These are phyloP conservation scores for Micropoecilia bifurca DNA, from an alignment of 2,797 vertebrate species.

Conservation along the genomic window DNA sequence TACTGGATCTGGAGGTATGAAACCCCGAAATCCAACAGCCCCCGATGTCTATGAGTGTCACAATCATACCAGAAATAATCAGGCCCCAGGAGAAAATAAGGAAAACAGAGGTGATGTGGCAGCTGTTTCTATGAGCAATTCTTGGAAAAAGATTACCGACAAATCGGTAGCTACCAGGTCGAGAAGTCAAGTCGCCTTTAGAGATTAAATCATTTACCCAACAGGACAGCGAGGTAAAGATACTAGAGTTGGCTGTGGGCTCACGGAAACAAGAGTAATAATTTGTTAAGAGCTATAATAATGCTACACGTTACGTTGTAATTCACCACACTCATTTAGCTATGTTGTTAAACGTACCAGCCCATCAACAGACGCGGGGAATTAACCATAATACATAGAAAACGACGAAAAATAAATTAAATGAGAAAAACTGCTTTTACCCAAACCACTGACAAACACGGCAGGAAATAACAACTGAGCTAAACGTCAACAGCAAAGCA, in stretches of 20 bases:
- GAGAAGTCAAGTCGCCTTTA: constrained; percentile 38
- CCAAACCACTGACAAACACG: constrained; percentile 46
- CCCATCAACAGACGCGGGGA: neutral
- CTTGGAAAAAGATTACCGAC: constrained; percentile 50
- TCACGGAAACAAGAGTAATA: neutral
- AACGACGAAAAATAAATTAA: accelerated
- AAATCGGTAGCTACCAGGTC: constrained; percentile 33
- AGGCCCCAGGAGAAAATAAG: neutral
- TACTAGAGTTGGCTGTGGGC: too few species aligned
- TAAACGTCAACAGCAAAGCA: constrained; percentile 70
- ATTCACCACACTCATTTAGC: constrained; percentile 16
- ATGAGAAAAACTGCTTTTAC: neutral
- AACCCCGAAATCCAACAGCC: constrained; percentile 3
- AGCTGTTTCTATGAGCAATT: constrained; percentile 54
- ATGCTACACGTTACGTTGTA: constrained; percentile 13
- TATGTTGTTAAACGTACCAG: constrained; percentile 17
- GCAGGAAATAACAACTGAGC: constrained; percentile 66
- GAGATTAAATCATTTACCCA: constrained; percentile 33
- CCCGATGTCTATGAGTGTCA: neutral
- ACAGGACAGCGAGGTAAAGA: constrained; percentile 12
- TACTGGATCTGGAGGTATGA: neutral
- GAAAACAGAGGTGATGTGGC: constrained; percentile 55
- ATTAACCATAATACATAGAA: neutral
- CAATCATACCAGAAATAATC: neutral
- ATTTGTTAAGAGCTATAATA: neutral